phyloP scores from a whole-genome alignment of 2,888 invertebrate species.

The Dryococelus australis region DNA sequence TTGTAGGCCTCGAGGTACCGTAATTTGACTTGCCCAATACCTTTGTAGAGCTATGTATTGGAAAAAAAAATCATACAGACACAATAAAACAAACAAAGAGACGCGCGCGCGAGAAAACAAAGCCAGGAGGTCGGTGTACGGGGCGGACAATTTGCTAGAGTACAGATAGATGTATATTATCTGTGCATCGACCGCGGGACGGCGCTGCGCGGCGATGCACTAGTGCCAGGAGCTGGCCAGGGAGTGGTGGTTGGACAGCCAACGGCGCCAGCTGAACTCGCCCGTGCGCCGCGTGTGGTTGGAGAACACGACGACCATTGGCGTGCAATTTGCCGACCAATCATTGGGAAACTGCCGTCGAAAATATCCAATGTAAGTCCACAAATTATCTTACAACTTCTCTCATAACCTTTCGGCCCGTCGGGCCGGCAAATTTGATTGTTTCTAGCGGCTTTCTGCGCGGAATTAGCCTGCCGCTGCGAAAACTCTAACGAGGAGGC shows the following conservation, averaged over 20 bases:
- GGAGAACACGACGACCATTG: conserved; percentile 75
- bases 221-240: conserved; percentile 54
- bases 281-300: conserved; percentile 41
- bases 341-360: conserved; percentile 82
- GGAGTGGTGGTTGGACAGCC: conserved; percentile 65
- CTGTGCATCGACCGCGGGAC: conserved; percentile 44
- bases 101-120: no score
- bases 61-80: no score
- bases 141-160: no score
- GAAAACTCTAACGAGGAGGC: conserved; percentile 47
- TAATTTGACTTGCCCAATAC: no score
- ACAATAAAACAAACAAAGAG: no score
- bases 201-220: conserved; percentile 25
- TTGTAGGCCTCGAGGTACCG: no score
- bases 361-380: conserved; percentile 78
- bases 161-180: no score
- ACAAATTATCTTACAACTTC: conserved; percentile 70
- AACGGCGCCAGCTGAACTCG: conserved; percentile 46
- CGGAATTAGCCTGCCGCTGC: not conserved
- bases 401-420: conserved; percentile 50
- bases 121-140: no score
- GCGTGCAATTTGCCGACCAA: conserved; percentile 88
- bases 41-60: no score
- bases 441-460: conserved; percentile 27
- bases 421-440: conserved; percentile 48